Base-by-base conservation (phyloP, 2,888 invertebrate species). In the Scaptomyza flava region DNA sequence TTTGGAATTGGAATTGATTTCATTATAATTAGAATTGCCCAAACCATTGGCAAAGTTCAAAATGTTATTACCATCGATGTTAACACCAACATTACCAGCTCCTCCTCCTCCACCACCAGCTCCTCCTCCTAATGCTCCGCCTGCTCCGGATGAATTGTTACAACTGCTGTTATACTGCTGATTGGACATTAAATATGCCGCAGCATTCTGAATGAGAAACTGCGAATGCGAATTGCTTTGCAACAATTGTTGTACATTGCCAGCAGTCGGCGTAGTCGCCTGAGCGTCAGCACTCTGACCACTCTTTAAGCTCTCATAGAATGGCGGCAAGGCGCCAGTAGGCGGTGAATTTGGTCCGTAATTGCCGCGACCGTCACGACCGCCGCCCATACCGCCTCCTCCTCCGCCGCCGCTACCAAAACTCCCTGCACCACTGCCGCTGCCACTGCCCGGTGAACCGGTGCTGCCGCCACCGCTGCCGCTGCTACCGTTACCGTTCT, bases 261-360 rank as follows among this genome's bases (percentile, higher is more conserved):
- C 36, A 6, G 42, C 48, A 17, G 70, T 67, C 61, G 58, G 72
- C 53, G 82, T 79, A 41, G 64, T 72, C 48, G 71, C 42, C 20
- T 67, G 65, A 1, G 79, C 77, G 6, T 79, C 83, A 11, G 94
- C 94, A 76, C 53, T 56, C 11, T 96, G 96, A 12, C 96, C 96
- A 53, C 95, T 95, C 91, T 97, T 97, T 0, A 97, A 93, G 9
- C 96, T 96, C 92, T 97, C 97, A 91, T 97, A 97, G 89, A 97
- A 97, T 1, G 97, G 97, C n/a, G 97, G 97, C 68, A 97, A 92
- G 54, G 96, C 96, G 12, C 96, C 96, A 0, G 96, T 96, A 2
- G 97, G 97, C 54, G 97, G 97, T 82, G 96, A 97, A 79, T 96
- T 96, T 7, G 97, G 97, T 3, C 96, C 96, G 90, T 97, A 97